These are phyloP conservation scores for Apoda limacodes DNA, from an alignment of 2,888 invertebrate species.

Conservation along the genomic window DNA sequence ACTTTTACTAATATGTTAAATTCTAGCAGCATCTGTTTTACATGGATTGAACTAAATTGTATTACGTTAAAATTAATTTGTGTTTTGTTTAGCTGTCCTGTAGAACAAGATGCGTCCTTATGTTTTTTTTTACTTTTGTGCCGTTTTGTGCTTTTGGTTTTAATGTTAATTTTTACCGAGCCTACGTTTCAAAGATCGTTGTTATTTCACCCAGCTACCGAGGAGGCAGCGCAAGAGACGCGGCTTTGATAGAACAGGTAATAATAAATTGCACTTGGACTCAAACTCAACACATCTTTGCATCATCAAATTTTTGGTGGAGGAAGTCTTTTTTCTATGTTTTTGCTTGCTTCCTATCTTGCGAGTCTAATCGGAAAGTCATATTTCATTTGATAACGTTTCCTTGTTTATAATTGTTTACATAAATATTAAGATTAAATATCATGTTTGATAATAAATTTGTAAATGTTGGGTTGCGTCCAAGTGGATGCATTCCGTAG, in stretches of 20 bases:
- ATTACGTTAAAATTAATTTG: conserved; percentile 4
- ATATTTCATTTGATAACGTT: too few relatives aligned
- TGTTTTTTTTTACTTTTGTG: conserved; percentile 57
- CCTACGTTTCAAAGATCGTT: conserved; percentile 65
- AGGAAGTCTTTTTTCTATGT: conserved; percentile 23
- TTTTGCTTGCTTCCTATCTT: too few relatives aligned
- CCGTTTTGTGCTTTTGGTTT: conserved; percentile 65
- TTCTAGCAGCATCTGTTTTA: conserved; percentile 42
- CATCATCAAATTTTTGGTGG: conserved; percentile 26
- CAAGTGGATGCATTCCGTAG: conserved; percentile 54
- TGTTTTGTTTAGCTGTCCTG: conserved; percentile 26
- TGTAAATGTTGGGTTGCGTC: conserved; percentile 55
- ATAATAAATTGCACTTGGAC: conserved; percentile 55
- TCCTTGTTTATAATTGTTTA: too few relatives aligned
- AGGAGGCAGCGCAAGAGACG: conserved; percentile 70
- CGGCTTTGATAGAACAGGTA: conserved; percentile 71
- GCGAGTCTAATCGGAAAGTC: too few relatives aligned
- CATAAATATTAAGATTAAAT: too few relatives aligned
- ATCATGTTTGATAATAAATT: too few relatives aligned
- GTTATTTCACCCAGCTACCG: conserved; percentile 71
- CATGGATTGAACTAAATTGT: conserved; percentile 26
- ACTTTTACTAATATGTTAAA: conserved; percentile 55
- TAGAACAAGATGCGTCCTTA: conserved; percentile 36
- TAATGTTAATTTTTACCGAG: conserved; percentile 60
- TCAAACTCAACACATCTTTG: conserved; percentile 24